A percentile compares a stretch with the other conserved stretches of the same genome.
Evolutionary conservation across 2,888 invertebrate species (phyloP).

Genomic region (Tuta absoluta): DNA sequence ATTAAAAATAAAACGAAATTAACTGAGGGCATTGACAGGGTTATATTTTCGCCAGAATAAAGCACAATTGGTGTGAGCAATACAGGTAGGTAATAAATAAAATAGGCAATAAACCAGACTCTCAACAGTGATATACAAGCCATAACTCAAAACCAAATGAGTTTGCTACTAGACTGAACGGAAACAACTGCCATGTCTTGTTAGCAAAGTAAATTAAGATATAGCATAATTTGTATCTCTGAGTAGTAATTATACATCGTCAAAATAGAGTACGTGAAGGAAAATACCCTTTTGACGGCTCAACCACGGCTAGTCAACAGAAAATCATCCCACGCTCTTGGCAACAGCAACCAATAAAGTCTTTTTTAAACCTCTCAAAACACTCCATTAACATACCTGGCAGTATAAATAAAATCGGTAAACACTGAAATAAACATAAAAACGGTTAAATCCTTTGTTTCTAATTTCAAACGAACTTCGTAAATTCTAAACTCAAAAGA

Average conservation of each 20-base stretch:
- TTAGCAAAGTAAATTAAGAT: constrained; percentile 37
- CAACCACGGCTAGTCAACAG: constrained; percentile 61
- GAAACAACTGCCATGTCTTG: constrained; percentile 35
- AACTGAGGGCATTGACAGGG: not conserved
- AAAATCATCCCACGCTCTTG: constrained; percentile 67
- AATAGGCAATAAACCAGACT: not conserved
- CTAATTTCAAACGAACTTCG: constrained; percentile 35
- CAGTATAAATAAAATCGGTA: constrained; percentile 33
- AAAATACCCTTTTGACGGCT: constrained; percentile 53
- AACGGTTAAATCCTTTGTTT: constrained; percentile 19
- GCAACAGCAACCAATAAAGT: constrained; percentile 47
- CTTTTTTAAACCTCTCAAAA: constrained; percentile 55
- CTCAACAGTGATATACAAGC: constrained; percentile 6
- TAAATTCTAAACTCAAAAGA: constrained; percentile 44
- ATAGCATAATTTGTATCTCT: constrained; percentile 7
- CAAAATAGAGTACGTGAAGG: constrained; percentile 42
- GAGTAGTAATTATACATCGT: not conserved
- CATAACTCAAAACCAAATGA: constrained; percentile 9
- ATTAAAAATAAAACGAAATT: not conserved
- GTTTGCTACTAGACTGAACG: constrained; percentile 29
- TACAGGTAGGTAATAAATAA: constrained; percentile 8
- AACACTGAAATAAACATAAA: constrained; percentile 15
- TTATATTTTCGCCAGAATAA: not conserved
- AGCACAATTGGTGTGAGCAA: not conserved
- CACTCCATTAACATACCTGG: constrained; percentile 42